phyloP scores from a whole-genome alignment of 2,797 vertebrate species.

The Gadopsis marmoratus region DNA sequence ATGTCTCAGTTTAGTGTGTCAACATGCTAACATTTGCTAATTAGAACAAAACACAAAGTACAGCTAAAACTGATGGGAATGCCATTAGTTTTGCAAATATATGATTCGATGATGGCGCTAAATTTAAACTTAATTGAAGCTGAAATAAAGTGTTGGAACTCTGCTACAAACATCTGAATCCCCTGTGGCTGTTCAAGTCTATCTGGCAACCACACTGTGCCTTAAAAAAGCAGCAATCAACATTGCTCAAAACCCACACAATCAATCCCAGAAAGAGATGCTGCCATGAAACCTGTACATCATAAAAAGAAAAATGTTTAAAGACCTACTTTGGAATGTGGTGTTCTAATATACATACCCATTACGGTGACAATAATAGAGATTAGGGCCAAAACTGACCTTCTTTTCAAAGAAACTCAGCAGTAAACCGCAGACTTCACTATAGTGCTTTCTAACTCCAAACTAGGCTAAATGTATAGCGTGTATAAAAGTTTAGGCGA shows the following conservation, averaged over 20 bases:
- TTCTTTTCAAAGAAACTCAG: slow-evolving; percentile 15
- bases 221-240: background rate
- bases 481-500: slow-evolving; percentile 13
- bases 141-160: background rate
- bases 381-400: background rate
- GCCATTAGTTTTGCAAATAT: background rate
- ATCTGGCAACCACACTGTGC: slow-evolving; percentile 26
- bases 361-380: slow-evolving; percentile 12
- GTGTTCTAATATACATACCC: background rate
- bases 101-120: background rate
- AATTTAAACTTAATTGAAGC: background rate
- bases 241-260: slow-evolving; percentile 4
- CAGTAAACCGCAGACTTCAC: slow-evolving; percentile 27
- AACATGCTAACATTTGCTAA: background rate
- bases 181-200: slow-evolving; percentile 12
- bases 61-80: background rate
- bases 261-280: slow-evolving; percentile 6
- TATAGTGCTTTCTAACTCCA: slow-evolving; percentile 21
- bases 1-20: background rate
- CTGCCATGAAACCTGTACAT: slow-evolving; percentile 18
- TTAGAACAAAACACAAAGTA: background rate
- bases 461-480: slow-evolving; percentile 29
- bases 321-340: slow-evolving; percentile 27
- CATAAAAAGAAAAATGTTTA: slow-evolving; percentile 32
- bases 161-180: slow-evolving; percentile 24